Base-by-base conservation (phyloP, 2,888 invertebrate genomes). In the Athetis lepigone region DNA sequence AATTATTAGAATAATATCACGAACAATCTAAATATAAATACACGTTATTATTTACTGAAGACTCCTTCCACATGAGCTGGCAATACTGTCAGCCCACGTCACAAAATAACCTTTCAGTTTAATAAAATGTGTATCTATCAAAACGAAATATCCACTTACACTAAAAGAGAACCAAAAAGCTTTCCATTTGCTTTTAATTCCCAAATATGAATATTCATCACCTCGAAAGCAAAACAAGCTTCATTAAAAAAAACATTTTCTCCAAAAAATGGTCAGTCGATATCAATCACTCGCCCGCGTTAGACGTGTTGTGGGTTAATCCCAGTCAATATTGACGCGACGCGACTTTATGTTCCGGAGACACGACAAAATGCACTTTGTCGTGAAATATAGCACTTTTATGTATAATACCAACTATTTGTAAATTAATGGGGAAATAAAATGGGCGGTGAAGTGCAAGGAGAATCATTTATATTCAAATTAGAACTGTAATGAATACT, bases 301-400 rank as follows among this genome's bases (percentile, higher is more conserved):
- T 29, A 16, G 70, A 70, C 40, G 19, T n/a, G 43, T 5, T n/a
- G 13, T 11, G 70, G 79, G 76, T 45, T 74, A 63, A 42, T 50
- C 59, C 62, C 65, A 45, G 57, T 8, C 39, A 66, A 49, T 75
- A 66, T 66, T 50, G 76, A 63, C 62, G 57, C 55, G 58, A 19
- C 37, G 43, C 50, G 45, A 36, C 47, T 21, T 9, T 72, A 76
- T 61, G 54, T 46, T 57, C 16, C 27, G 29, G 7, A 13, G 21
- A 76, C 71, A 76, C 72, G 72, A 33, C 55, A 72, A 70, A 43
- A 37, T 70, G 50, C 46, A 70, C 45, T 76, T 71, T 55, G 43
- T 19, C 16, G 11, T 50, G 36, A 70, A 51, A 40, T 63, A 62
- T 51, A 27, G 55, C 46, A 33, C 18, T 43, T 75, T 56, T 37